Evolutionary conservation across 2,888 invertebrate species (phyloP), one percentile per base, ranked within the genome.

Genomic region (Stenichneumon culpator): DNA sequence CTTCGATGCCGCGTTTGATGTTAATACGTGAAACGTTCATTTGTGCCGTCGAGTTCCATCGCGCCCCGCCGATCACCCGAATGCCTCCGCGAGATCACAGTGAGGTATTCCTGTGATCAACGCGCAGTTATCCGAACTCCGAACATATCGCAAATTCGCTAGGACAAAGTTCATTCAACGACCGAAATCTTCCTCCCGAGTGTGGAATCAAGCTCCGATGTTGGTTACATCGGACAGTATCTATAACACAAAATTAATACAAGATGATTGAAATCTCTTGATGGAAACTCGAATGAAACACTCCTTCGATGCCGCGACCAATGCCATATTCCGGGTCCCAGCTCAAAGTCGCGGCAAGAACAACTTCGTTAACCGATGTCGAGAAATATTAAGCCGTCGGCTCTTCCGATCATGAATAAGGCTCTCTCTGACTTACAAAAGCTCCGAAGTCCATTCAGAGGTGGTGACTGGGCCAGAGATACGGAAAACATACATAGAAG

Each of bases 1-100:
- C 81, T 84, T 81, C 78, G 84, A 84, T 73, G 63, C 72, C 28
- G 77, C 77, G 75, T 81, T 77, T 44, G 77, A 60, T 77, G 73
- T 36, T 72, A 72, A 77, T 39, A 77, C 63, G 78, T 32, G 39
- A 57, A 68, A 73, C 52, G 28, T 32, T 50, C 70, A 50, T 39
- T 32, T 73, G 32, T 57, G 16, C 50, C 60, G 19, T 22, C 36
- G 70, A 69, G 54, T 70, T 44, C 16, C 14, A 47, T 68, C 68
- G 28, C 50, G 50, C 11, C 22, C 63, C 47, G 57, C 68, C n/a
- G 70, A 22, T 2, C 47, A 52, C 50, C 67, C 57, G 63, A 57
- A 60, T 57, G 36, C 57, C 9, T 39, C 36, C 16, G 47, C 6
- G 47, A 44, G 44, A n/a, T 39, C 52, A 16, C 52, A 77, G 70